Evolutionary conservation across 2,797 vertebrate genomes (phyloP).

Genomic region (Muscicapa comitata): DNA sequence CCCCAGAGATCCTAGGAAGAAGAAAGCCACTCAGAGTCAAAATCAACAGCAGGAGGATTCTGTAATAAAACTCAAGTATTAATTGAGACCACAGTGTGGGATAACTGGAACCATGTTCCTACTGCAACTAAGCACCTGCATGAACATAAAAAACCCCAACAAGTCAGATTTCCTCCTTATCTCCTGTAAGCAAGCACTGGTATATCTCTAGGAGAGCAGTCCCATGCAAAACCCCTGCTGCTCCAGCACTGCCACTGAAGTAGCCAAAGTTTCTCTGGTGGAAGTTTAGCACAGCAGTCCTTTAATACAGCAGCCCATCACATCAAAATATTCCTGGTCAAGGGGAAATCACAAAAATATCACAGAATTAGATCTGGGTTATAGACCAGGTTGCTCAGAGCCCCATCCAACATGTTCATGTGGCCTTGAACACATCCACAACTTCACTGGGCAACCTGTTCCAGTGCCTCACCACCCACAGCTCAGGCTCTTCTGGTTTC

Average conservation of each 20-base stretch:
- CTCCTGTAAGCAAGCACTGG: background rate
- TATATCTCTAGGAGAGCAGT: background rate
- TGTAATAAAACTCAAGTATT: background rate
- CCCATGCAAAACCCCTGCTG: background rate
- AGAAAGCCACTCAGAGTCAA: background rate
- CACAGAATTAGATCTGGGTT: background rate
- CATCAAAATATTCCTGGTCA: background rate
- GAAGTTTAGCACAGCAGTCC: background rate
- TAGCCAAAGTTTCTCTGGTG: background rate
- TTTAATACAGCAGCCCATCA: background rate
- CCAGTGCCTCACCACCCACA: background rate
- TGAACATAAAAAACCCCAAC: background rate
- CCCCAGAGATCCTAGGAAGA: background rate
- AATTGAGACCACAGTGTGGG: background rate
- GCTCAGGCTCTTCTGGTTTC: background rate
- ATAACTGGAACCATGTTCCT: background rate
- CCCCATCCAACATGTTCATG: background rate
- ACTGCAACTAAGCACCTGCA: background rate
- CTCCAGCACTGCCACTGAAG: background rate
- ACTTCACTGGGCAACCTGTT: background rate
- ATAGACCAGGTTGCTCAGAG: background rate
- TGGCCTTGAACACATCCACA: background rate
- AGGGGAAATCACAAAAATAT: background rate
- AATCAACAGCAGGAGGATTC: background rate
- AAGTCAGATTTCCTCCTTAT: background rate